phyloP scores from a whole-genome alignment of 2,797 vertebrate species.

The Phataginus tetradactyla region DNA sequence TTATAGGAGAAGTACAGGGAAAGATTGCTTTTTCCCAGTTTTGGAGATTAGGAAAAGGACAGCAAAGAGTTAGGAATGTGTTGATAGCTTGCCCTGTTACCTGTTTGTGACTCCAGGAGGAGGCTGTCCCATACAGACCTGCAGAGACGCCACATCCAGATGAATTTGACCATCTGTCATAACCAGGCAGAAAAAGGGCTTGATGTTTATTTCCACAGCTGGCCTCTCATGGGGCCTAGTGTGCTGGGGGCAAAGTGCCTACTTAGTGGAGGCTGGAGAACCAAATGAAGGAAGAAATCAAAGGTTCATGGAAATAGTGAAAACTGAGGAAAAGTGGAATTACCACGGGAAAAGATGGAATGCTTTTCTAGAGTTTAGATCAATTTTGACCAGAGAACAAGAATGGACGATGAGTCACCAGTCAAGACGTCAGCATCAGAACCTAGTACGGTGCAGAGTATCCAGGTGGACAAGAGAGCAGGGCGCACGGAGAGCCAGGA shows the following conservation, averaged over 20 bases:
- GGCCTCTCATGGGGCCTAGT: background rate
- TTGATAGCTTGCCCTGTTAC: background rate
- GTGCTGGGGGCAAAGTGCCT: background rate
- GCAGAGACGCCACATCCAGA: background rate
- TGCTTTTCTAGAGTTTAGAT: background rate
- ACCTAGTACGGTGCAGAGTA: background rate
- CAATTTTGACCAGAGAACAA: background rate
- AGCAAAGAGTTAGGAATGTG: background rate
- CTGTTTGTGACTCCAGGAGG: background rate
- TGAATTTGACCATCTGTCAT: conserved; percentile 34
- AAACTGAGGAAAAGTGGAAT: background rate
- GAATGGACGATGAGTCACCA: background rate
- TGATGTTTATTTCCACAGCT: conserved; percentile 26
- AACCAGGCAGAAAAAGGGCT: background rate
- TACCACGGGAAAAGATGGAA: background rate
- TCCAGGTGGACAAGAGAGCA: background rate
- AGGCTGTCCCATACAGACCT: background rate
- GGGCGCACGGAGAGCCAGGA: background rate
- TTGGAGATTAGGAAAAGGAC: background rate
- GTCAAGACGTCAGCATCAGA: background rate
- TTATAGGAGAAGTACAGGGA: background rate
- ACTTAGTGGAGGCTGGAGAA: background rate
- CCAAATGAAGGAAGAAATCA: background rate
- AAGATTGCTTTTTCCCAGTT: background rate
- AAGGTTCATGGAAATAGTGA: background rate